Evolutionary conservation across 2,888 invertebrate genomes (phyloP), one percentile per base, ranked within the genome.

Genomic region (Mylabris sibirica): DNA sequence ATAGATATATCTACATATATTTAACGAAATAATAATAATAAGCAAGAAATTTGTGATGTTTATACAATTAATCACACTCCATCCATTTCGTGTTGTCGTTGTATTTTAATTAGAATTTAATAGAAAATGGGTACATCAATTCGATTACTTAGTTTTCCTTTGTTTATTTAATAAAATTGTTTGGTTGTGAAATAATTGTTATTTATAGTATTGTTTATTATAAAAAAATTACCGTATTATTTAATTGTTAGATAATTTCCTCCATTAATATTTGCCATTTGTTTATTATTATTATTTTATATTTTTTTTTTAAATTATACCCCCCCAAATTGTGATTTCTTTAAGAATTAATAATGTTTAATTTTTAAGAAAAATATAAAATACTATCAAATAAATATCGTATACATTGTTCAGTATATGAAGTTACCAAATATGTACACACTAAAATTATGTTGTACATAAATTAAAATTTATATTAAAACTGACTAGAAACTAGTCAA

Each of bases 391-490:
- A 41, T 5, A 14, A 65, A 66, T 67, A 68, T 74, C 77, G 75
- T 79, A 78, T 75, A 77, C 78, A 76, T 67, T 76, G 74, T 82
- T 82, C 79, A 80, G 83, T 85, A 84, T 82, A 82, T 82, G 81
- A 82, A 84, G 85, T 85, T 85, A 85, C 85, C 85, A 85, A 85
- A 84, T 84, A 84, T 84, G 83, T 84, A 84, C 83, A 82, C 82
- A 49, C 11, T 8, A 81, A 80, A 82, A 79, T 79, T 77, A 74
- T 75, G 65, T 72, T 83, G 82, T 84, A 83, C 80, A 81, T 82
- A 80, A 79, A 78, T 74, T 75, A 74, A 77, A 72, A 20, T 49
- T 49, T 9, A 49, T 20, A 38, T 57, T 30, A 72, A 72, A 81
- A 82, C 80, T 83, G 84, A 81, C 84, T 84, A 84, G 84, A 76